These are phyloP conservation scores for Rhinichthys klamathensis DNA, from an alignment of 2,113 vertebrate genomes.

Conservation along the genomic window DNA sequence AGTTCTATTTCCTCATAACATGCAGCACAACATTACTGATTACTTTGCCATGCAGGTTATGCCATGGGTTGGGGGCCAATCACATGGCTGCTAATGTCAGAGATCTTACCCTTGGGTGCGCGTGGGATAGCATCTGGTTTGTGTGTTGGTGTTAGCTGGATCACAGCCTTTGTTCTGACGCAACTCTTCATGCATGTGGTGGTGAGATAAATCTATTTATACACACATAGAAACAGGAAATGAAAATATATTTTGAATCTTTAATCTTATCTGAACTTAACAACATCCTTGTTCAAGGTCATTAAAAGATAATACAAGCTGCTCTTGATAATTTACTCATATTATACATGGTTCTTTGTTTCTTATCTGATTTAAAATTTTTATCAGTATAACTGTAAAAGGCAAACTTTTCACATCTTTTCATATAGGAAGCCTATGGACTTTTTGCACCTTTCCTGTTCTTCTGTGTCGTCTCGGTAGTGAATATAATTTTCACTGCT, in stretches of 20 bases:
- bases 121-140: constrained; percentile 88
- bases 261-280: not conserved
- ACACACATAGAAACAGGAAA: not conserved
- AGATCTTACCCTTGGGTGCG: constrained; percentile 88
- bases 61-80: constrained; percentile 98
- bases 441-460: constrained; percentile 87
- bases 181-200: constrained; percentile 81
- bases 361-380: no score
- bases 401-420: not conserved
- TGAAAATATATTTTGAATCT: not conserved
- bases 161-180: constrained; percentile 88
- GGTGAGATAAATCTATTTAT: constrained; percentile 67
- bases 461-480: constrained; percentile 80
- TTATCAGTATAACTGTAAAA: not conserved
- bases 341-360: not conserved
- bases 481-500: constrained; percentile 85
- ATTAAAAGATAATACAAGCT: not conserved
- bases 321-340: not conserved
- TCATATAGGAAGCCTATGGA: constrained; percentile 73
- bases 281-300: not conserved
- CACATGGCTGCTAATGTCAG: constrained; percentile 96
- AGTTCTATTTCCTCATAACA: not conserved
- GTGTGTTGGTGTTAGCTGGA: constrained; percentile 90
- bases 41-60: constrained; percentile 78
- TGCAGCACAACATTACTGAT: not conserved